phyloP scores from a whole-genome alignment of 2,113 vertebrate species.

The Indicator maculatus region DNA sequence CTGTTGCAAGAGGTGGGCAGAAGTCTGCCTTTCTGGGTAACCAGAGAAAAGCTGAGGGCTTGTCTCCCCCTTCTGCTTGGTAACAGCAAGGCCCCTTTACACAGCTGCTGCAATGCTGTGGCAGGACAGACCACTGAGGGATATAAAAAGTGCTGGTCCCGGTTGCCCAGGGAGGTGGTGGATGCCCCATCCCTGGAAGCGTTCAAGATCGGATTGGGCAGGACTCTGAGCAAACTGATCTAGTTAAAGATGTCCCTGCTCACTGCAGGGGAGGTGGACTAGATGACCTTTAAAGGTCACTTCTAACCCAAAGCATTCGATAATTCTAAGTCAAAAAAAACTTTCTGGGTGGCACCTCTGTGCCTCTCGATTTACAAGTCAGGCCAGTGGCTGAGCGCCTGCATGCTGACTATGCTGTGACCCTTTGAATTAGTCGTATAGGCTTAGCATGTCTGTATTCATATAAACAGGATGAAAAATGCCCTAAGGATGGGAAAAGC shows the following conservation, averaged over 20 bases:
- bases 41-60: conserved; percentile 21
- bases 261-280: too few relatives aligned
- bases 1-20: background rate
- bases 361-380: background rate
- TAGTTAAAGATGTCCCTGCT: too few relatives aligned
- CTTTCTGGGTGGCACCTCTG: background rate
- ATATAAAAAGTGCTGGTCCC: accelerated
- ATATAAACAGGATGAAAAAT: conserved; percentile 35
- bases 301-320: too few relatives aligned
- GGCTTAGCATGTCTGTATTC: background rate
- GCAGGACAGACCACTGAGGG: background rate
- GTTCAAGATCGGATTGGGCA: too few relatives aligned
- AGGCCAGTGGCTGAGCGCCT: background rate
- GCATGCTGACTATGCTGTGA: background rate
- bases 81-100: background rate
- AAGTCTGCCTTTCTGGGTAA: background rate
- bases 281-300: too few relatives aligned
- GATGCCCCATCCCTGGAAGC: too few relatives aligned
- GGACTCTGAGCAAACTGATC: too few relatives aligned
- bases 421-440: background rate
- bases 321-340: background rate
- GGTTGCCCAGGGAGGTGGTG: too few relatives aligned
- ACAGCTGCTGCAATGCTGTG: background rate
- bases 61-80: conserved; percentile 61
- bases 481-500: conserved; percentile 22